These are phyloP conservation scores for Drosophila bocqueti DNA, from an alignment of 1,140 invertebrate genomes.

Conservation along the genomic window DNA sequence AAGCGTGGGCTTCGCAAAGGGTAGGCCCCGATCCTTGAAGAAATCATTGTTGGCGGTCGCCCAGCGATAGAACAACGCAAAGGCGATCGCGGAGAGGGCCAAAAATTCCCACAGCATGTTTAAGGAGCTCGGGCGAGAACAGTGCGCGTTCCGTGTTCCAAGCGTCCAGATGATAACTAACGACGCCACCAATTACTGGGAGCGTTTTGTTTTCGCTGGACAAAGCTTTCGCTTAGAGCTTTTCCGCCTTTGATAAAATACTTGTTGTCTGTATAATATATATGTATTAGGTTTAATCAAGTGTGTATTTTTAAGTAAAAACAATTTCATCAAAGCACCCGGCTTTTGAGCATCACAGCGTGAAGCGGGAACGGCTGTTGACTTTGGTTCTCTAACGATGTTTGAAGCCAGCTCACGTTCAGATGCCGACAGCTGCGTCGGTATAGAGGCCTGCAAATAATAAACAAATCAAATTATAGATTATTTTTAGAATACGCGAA, in stretches of 20 bases:
- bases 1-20: conserved; percentile 54
- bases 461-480: conserved; percentile 1
- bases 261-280: conserved; percentile 20
- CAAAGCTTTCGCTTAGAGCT: conserved; percentile 40
- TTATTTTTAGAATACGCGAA: not conserved
- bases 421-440: conserved; percentile 61
- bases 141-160: conserved; percentile 7
- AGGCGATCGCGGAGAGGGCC: conserved; percentile 39
- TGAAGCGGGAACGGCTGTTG: conserved; percentile 60
- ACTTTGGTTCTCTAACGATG: conserved; percentile 39
- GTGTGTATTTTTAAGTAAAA: conserved; percentile 4
- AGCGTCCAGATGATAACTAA: conserved; percentile 40
- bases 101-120: conserved; percentile 66
- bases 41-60: conserved; percentile 62
- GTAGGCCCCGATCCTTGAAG: conserved; percentile 68
- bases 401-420: conserved; percentile 52
- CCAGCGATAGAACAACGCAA: conserved; percentile 71
- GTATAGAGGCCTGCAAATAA: conserved; percentile 49
- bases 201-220: conserved; percentile 28
- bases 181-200: conserved; percentile 46
- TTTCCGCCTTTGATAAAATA: conserved; percentile 34
- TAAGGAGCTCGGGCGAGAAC: not conserved
- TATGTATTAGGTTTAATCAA: conserved; percentile 14
- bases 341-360: conserved; percentile 47
- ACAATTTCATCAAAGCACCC: not conserved